These are phyloP conservation scores for Brachionus sp. DNA, from an alignment of 1,140 invertebrate species.

Conservation along the genomic window DNA sequence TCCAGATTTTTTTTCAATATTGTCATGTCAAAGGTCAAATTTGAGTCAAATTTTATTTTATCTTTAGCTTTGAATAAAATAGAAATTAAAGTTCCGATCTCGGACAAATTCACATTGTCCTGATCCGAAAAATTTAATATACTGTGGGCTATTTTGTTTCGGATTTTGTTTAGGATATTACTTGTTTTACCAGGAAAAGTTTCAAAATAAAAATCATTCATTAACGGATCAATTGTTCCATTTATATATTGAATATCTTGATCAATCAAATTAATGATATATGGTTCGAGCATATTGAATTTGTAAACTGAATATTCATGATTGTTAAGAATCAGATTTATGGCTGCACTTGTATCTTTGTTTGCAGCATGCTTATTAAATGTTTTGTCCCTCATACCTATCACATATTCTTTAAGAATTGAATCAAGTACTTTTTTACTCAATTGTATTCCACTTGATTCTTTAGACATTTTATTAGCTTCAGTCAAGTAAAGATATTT, in stretches of 20 bases:
- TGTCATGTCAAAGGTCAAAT: background rate
- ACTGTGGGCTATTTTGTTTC: background rate
- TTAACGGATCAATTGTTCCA: background rate
- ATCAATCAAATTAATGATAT: background rate
- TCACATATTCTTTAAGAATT: constrained; percentile 8
- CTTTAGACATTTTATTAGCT: background rate
- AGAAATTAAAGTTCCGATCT: background rate
- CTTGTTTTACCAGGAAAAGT: constrained; percentile 33
- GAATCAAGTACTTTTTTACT: constrained; percentile 26
- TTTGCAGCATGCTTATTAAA: background rate
- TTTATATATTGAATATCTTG: background rate
- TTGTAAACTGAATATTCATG: constrained; percentile 33
- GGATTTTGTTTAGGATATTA: background rate
- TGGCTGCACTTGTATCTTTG: background rate
- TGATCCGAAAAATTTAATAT: background rate
- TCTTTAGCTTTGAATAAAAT: constrained; percentile 8
- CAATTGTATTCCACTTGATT: background rate
- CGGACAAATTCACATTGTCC: background rate
- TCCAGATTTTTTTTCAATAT: constrained; percentile 18
- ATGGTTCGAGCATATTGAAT: constrained; percentile 1
- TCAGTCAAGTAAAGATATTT: background rate
- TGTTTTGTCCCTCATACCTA: background rate
- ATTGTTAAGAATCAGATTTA: background rate
- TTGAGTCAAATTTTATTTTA: background rate
- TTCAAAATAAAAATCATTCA: constrained; percentile 20